These are phyloP conservation scores for Otolemur garnettii DNA, from an alignment of 2,113 vertebrate species.

Conservation along the genomic window DNA sequence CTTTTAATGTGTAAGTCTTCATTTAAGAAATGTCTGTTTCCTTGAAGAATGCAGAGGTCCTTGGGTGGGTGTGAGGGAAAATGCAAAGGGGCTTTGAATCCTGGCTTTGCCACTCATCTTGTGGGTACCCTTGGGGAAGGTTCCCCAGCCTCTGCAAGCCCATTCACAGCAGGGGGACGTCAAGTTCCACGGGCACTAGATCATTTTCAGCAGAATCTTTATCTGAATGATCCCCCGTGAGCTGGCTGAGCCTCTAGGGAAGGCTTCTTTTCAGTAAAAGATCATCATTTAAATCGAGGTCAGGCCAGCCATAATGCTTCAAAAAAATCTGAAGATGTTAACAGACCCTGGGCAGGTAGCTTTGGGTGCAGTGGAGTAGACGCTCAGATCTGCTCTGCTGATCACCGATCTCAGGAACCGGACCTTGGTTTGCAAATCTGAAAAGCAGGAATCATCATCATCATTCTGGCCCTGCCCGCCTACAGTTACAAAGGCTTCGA, in stretches of 20 bases:
- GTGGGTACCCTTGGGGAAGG: background rate
- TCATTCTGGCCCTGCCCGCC: background rate
- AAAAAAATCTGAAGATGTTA: conserved; percentile 12
- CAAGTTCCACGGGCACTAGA: background rate
- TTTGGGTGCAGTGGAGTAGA: background rate
- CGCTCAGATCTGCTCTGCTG: background rate
- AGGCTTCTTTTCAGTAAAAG: conserved; percentile 52
- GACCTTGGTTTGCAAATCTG: conserved; percentile 18
- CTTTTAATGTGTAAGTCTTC: background rate
- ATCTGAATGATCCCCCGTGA: conserved; percentile 35
- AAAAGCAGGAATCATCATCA: background rate
- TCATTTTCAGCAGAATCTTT: conserved; percentile 50
- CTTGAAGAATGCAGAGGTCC: background rate
- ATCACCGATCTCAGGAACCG: background rate
- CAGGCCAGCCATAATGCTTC: conserved; percentile 39
- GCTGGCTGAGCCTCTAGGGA: background rate
- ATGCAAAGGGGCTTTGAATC: background rate
- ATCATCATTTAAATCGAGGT: conserved; percentile 58
- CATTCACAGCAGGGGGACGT: background rate
- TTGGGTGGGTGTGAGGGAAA: background rate
- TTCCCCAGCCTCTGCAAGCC: background rate
- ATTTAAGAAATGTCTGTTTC: background rate
- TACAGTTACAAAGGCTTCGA: background rate
- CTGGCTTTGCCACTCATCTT: background rate
- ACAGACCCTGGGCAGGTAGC: background rate